Evolutionary conservation across 1,140 invertebrate genomes (phyloP).

Genomic region (Lutraria rhynchaena): DNA sequence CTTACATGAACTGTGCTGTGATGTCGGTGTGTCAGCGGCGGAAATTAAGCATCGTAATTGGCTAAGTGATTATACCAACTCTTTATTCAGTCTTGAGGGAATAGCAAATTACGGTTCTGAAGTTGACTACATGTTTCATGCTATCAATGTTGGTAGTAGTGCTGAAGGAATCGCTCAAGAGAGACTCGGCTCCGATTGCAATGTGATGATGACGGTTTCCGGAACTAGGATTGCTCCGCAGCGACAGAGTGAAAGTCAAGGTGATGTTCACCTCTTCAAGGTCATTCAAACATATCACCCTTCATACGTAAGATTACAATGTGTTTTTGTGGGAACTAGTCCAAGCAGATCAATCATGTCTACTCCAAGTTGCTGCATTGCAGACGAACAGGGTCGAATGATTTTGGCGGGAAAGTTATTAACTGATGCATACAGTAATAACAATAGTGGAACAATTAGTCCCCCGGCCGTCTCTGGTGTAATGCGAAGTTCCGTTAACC

Average conservation of each 20-base stretch:
- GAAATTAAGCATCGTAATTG: constrained; percentile 48
- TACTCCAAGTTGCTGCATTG: constrained; percentile 43
- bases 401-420: constrained; percentile 55
- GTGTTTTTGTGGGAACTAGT: constrained; percentile 49
- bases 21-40: constrained; percentile 32
- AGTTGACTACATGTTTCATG: constrained; percentile 55
- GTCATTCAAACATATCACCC: constrained; percentile 54
- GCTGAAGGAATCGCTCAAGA: constrained; percentile 48
- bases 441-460: constrained; percentile 38
- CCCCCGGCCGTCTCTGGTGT: constrained; percentile 47
- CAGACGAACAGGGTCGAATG: constrained; percentile 55
- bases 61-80: constrained; percentile 54
- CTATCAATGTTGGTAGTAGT: constrained; percentile 40
- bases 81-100: constrained; percentile 49
- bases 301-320: constrained; percentile 52
- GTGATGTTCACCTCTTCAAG: constrained; percentile 48
- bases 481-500: constrained; percentile 22
- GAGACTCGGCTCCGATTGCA: constrained; percentile 47
- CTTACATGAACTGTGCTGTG: constrained; percentile 51
- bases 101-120: constrained; percentile 55
- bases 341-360: constrained; percentile 51
- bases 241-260: constrained; percentile 17
- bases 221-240: constrained; percentile 52
- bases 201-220: constrained; percentile 54
- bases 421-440: constrained; percentile 50